Evolutionary conservation across 1,140 invertebrate genomes (phyloP).

Genomic region (Amphibalanus amphitrite): DNA sequence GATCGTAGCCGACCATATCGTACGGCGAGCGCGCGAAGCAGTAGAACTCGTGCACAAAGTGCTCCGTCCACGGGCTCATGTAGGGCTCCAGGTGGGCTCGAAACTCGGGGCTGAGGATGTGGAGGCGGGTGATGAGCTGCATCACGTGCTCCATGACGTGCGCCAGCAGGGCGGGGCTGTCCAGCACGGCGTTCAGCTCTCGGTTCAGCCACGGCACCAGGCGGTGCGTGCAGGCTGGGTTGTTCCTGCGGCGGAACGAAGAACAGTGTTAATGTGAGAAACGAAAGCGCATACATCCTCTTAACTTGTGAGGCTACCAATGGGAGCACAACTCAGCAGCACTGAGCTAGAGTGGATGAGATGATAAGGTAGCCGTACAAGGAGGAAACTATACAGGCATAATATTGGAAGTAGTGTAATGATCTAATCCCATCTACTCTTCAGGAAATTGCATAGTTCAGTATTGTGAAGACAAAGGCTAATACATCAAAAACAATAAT

Average conservation of each 20-base stretch:
- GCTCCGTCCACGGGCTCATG: slow-evolving; percentile 24
- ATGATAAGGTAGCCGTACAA: too few species aligned
- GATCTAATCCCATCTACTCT: too few species aligned
- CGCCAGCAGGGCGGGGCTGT: slow-evolving; percentile 29
- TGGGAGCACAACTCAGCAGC: too few species aligned
- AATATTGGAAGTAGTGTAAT: too few species aligned
- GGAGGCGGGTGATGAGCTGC: slow-evolving; percentile 42
- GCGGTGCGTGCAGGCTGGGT: slow-evolving; percentile 57
- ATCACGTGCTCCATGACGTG: slow-evolving; percentile 32
- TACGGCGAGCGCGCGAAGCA: slow-evolving; percentile 68
- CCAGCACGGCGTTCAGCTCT: slow-evolving; percentile 50
- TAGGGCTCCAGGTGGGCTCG: slow-evolving; percentile 31
- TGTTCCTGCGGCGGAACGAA: slow-evolving; percentile 28
- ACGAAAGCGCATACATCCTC: too few species aligned
- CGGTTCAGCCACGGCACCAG: slow-evolving; percentile 73
- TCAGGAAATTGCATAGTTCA: too few species aligned
- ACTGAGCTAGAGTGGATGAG: too few species aligned
- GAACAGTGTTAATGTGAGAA: too few species aligned
- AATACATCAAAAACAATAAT: too few species aligned
- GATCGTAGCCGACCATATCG: slow-evolving; percentile 50
- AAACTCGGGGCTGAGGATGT: slow-evolving; percentile 57
- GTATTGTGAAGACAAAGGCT: too few species aligned
- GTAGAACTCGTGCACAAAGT: slow-evolving; percentile 73
- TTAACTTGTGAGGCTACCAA: too few species aligned
- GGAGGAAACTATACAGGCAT: too few species aligned